Conservation (phyloP, 2,113 vertebrate genomes). For the Hemibagrus wyckioides region DNA sequence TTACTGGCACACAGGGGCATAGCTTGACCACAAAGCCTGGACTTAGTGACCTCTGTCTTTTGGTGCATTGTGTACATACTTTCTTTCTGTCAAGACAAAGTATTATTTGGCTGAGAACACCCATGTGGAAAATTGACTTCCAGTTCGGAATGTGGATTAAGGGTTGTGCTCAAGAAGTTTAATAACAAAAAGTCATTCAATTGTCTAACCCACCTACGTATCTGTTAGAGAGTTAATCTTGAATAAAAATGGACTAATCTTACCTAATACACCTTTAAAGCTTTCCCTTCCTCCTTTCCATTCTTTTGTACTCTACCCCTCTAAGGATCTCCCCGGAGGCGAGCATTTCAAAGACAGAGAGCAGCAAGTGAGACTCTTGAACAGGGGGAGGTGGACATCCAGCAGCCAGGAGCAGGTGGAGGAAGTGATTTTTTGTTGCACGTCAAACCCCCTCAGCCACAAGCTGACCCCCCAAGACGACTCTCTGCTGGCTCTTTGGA, state of each 20-base stretch:
- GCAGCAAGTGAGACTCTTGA: constrained; percentile 95
- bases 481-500: constrained; percentile 75
- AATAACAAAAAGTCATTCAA: background rate
- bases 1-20: constrained; percentile 11
- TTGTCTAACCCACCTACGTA: background rate
- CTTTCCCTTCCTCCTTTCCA: background rate
- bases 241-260: background rate
- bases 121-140: background rate
- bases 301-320: background rate
- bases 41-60: background rate
- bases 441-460: constrained; percentile 74
- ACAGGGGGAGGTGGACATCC: constrained; percentile 78
- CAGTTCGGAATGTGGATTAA: background rate
- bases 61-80: background rate
- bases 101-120: background rate
- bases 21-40: background rate
- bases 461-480: constrained; percentile 70
- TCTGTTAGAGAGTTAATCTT: background rate
- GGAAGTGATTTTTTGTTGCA: constrained; percentile 65
- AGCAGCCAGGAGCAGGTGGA: constrained; percentile 61
- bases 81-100: background rate
- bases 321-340: constrained; percentile 86
- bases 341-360: constrained; percentile 91
- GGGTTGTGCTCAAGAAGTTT: background rate
- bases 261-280: background rate